Evolutionary conservation across 2,113 vertebrate species (phyloP), one percentile per base, ranked within the genome.

Genomic region (Apteryx mantelli): DNA sequence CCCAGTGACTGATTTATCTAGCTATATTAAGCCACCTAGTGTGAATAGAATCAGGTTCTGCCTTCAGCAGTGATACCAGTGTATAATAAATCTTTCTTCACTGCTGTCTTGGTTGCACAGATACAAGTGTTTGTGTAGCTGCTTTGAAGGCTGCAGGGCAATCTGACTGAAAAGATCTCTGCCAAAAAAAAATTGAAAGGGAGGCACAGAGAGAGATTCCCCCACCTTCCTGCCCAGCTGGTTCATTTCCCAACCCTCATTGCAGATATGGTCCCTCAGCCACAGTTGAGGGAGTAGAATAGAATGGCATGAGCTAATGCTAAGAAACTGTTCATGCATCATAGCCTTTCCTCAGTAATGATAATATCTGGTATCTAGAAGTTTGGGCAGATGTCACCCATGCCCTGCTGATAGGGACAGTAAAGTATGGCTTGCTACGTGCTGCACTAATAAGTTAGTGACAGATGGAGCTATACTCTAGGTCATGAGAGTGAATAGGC

Each of bases 181-280:
- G 34, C 65, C 36, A 10, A 28, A 52, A 34, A 40, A 56, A 68
- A 5, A 46, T 12, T 18, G 24, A 32, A 82, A 58, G 20, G 13
- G 9, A 85, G 34, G 4, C 0, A 0, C 36, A 53, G 66, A 53
- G 82, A 68, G 69, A 74, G 44, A 25, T 73, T 55, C 4, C 30
- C 28, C 7, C n/a, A 36, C 38, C n/a, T 86, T 0, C 0, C 24
- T 89, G 69, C n/a, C 81, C 40, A 19, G 30, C 1, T 2, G 22
- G 63, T 8, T 74, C 1, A 0, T 89, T 77, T 55, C 22, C 5
- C 1, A 40, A 25, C 30, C 38, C 1, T 1, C 5, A 58, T 60
- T 40, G 40, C 46, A 58, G 36, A 44, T 52, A 18, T 1, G 0
- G 8, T 68, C 9, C n/a, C 42, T 83, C 0, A 0, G 32, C 63